Evolutionary conservation across 2,113 vertebrate genomes (phyloP), one percentile per base, ranked within the genome.

Genomic region (Pelobates fuscus): DNA sequence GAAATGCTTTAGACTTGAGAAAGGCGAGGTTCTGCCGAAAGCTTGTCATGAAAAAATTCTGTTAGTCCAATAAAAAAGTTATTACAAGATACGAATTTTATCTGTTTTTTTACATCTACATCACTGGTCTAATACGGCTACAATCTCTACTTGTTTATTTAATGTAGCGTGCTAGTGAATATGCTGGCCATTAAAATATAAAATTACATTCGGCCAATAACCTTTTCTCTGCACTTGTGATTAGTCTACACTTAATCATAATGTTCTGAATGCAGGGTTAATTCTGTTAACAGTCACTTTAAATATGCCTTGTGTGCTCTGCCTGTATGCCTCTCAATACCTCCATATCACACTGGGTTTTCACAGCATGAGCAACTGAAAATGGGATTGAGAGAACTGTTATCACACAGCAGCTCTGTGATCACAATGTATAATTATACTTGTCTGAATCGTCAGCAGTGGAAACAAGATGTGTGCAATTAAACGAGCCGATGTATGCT

Each of bases 361-460:
- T 77, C 73, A 68, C 64, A 77, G 73, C 73, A 61, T 60, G 73
- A 61, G 65, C 26, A 54, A 30, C 72, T 67, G 72, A 75, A 67
- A 77, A 77, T 67, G 41, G 73, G 57, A 77, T 68, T 60, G 72
- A 23, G 21, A 49, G 55, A 77, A 58, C 73, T 67, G 73, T 77
- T 67, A 77, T 77, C 65, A 52, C 65, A 52, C 43, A 20, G 55
- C 8, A 23, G 73, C 41, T 68, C 65, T 68, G 73, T 68, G 64
- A 67, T 77, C 73, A 61, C 73, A 61, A 67, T 37, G 73, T 68
- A 64, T 77, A 77, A 77, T 77, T 77, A 77, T 46, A 68, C 73
- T 68, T 77, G 73, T 77, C 73, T 67, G 73, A 77, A 67, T 77
- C 65, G 55, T 60, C 73, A 77, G 57, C 64, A 68, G 64, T 77